These are phyloP conservation scores for Conus betulinus DNA, from an alignment of 1,140 invertebrate genomes.

Conservation along the genomic window DNA sequence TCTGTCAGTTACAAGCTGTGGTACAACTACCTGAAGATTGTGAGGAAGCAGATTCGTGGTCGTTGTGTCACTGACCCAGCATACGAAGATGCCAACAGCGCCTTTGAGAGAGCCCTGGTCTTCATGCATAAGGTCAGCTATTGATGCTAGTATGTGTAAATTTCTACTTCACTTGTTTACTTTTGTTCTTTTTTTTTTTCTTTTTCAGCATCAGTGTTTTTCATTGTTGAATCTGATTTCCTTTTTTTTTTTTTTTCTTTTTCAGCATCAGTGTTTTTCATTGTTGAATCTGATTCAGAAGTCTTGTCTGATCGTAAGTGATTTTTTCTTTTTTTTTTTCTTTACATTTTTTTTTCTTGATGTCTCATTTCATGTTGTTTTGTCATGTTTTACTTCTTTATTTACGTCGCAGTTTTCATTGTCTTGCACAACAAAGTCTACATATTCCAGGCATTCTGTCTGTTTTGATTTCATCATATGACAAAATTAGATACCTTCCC, in stretches of 20 bases:
- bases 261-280: neutral
- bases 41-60: conserved; percentile 88
- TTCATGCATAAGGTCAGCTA: conserved; percentile 94
- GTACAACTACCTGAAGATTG: conserved; percentile 94
- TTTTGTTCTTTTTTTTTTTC: neutral
- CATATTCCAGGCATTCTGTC: too few species aligned
- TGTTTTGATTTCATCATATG: too few species aligned
- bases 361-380: too few species aligned
- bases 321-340: neutral
- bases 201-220: neutral
- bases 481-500: too few species aligned
- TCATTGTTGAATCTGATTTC: neutral
- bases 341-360: too few species aligned
- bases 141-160: neutral
- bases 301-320: neutral
- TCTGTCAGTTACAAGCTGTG: conserved; percentile 94
- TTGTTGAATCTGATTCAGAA: neutral
- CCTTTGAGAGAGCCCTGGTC: conserved; percentile 95
- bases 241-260: neutral
- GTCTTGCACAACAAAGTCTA: too few species aligned
- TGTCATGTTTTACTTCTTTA: too few species aligned
- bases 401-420: too few species aligned
- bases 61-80: conserved; percentile 88
- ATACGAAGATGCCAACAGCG: conserved; percentile 96
- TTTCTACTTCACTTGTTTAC: neutral